Base-by-base conservation (phyloP, 2,797 vertebrate genomes). In the Strix occidentalis region DNA sequence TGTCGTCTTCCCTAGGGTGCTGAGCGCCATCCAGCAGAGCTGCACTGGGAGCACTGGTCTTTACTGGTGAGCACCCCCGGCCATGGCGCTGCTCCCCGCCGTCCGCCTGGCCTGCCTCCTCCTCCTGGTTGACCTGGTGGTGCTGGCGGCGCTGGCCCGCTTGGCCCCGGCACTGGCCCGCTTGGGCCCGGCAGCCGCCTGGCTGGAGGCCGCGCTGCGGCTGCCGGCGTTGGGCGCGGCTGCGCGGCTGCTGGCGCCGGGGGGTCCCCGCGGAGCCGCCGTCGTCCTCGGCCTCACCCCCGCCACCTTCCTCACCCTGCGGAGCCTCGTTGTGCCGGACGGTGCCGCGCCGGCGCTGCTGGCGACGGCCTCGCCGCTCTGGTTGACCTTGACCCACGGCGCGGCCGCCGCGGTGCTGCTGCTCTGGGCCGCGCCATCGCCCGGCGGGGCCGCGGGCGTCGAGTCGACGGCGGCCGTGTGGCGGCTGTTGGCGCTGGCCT, bases 401-500 rank as follows among this genome's bases (percentile, higher is more conserved):
- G 89, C 39, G 1, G 60, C 56, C 0, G 57, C 39, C 2, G 84
- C 80, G 3, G 97, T 97, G 70, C 96, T 97, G 80, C 56, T 97
- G 3, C 33, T 97, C 28, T 99, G 98, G 98, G 98, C 98, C 7
- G 83, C 81, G 16, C 89, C 94, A 28, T 51, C 57, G 2, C 88
- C 90, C 4, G 66, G 29, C 0, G 24, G 2, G 16, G 10, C 10
- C 0, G 5, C 1, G 4, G 53, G n/a, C 17, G 4, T 45, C 6
- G 2, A 12, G 19, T 5, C 26, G 1, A 53, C 43, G 33, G 93
- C 65, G 16, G 48, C 8, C 54, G 68, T 99, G 10, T 6, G 96
- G 87, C 98, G 97, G 85, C 51, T 99, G 78, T 75, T 99, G 96
- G 91, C 28, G 6, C 97, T 98, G 90, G 98, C 98, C 41, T 89